Conservation (phyloP, 1,140 invertebrate genomes). For the Hycleus cichorii region DNA sequence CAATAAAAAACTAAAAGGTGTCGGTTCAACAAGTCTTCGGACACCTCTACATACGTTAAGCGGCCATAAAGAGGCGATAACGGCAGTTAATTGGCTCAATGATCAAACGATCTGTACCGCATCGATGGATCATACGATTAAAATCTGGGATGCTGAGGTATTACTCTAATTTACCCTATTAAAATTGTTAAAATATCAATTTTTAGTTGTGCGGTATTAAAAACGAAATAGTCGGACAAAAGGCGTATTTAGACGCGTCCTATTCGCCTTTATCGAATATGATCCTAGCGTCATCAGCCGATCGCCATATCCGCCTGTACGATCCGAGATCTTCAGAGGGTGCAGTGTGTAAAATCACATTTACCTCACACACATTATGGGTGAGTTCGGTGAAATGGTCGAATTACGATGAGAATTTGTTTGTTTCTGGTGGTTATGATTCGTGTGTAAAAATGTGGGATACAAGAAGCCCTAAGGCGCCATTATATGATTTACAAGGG, state of each 20-base stretch:
- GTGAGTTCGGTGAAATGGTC: constrained; percentile 82
- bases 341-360: constrained; percentile 77
- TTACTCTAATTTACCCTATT: neutral
- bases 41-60: constrained; percentile 80
- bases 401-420: constrained; percentile 71
- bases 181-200: constrained; percentile 5
- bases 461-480: constrained; percentile 81
- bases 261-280: constrained; percentile 69
- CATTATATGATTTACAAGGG: constrained; percentile 86
- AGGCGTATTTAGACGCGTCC: constrained; percentile 83
- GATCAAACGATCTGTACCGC: constrained; percentile 66
- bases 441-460: constrained; percentile 93
- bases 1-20: constrained; percentile 44
- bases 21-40: constrained; percentile 44
- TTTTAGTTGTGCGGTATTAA: constrained; percentile 67
- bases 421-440: constrained; percentile 92
- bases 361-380: constrained; percentile 88
- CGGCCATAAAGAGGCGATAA: constrained; percentile 88
- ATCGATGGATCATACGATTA: constrained; percentile 93
- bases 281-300: constrained; percentile 81
- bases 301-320: constrained; percentile 82
- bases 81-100: constrained; percentile 75
- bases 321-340: constrained; percentile 86
- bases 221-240: constrained; percentile 76
- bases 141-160: constrained; percentile 76